Conservation (phyloP, 2,113 vertebrate genomes). For the Coracopsis vasa region DNA sequence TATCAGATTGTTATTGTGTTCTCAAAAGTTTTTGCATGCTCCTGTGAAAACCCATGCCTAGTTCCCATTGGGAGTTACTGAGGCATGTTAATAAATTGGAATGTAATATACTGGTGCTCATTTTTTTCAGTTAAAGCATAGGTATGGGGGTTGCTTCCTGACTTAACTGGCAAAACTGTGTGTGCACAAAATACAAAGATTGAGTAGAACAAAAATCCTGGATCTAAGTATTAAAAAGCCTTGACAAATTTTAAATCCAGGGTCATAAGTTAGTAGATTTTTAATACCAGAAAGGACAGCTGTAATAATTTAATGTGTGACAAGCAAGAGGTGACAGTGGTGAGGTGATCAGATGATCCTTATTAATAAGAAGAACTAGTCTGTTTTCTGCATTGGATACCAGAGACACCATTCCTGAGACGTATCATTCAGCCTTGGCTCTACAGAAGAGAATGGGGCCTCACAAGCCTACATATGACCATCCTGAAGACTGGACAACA, state of each 20-base stretch:
- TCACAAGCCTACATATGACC: accelerated
- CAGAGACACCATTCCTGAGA: not conserved
- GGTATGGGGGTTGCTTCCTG: not conserved
- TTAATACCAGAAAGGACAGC: not conserved
- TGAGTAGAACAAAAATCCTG: not conserved
- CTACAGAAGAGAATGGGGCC: not conserved
- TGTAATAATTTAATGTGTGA: not conserved
- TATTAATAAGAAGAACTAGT: not conserved
- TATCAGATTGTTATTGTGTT: no score
- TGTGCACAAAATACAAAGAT: not conserved
- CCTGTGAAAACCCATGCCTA: not conserved
- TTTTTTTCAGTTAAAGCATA: constrained; percentile 2
- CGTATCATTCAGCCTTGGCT: not conserved
- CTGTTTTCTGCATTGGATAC: not conserved
- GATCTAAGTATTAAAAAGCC: not conserved
- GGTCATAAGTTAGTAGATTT: not conserved
- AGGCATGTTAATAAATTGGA: constrained; percentile 14
- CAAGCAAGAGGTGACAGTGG: not conserved
- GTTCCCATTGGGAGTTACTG: not conserved
- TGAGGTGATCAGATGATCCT: not conserved
- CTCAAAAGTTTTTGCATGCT: no score
- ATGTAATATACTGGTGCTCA: not conserved
- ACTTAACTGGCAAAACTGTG: not conserved
- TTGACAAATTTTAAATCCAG: not conserved
- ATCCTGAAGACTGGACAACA: not conserved